Evolutionary conservation across 2,888 invertebrate genomes (phyloP).

Genomic region (Megamerina dolium): DNA sequence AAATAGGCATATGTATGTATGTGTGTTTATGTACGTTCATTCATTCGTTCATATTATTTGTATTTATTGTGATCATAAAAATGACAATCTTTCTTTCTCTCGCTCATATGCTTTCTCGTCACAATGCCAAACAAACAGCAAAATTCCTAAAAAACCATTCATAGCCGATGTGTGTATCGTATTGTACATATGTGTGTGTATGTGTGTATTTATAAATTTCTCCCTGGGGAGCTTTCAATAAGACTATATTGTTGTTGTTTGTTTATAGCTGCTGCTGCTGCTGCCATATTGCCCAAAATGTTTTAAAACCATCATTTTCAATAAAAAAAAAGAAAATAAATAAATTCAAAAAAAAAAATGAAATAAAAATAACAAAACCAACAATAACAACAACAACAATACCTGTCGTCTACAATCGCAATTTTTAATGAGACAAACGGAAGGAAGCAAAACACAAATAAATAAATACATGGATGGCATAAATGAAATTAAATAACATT

Average conservation of each 20-base stretch:
- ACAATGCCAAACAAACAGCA: neutral
- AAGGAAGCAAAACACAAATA: too few species aligned
- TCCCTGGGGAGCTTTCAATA: constrained; percentile 38
- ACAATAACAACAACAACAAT: too few species aligned
- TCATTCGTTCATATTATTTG: constrained; percentile 3
- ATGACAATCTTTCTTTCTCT: neutral
- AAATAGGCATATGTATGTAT: neutral
- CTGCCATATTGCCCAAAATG: too few species aligned
- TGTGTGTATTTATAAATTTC: constrained; percentile 18
- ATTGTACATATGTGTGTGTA: neutral
- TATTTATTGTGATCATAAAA: too few species aligned
- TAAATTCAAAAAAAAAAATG: too few species aligned
- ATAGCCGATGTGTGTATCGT: neutral
- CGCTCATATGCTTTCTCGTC: neutral
- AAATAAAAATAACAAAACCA: too few species aligned
- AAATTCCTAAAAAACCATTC: neutral
- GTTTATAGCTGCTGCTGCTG: constrained; percentile 8
- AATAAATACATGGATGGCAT: too few species aligned
- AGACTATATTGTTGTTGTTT: constrained; percentile 27
- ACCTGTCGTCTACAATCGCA: too few species aligned
- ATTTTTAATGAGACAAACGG: too few species aligned
- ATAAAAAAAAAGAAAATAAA: too few species aligned
- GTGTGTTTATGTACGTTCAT: neutral
- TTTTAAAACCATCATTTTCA: too few species aligned
- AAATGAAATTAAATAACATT: too few species aligned